Conservation (phyloP, 2,888 invertebrate genomes). For the Leptodirus hochenwartii region DNA sequence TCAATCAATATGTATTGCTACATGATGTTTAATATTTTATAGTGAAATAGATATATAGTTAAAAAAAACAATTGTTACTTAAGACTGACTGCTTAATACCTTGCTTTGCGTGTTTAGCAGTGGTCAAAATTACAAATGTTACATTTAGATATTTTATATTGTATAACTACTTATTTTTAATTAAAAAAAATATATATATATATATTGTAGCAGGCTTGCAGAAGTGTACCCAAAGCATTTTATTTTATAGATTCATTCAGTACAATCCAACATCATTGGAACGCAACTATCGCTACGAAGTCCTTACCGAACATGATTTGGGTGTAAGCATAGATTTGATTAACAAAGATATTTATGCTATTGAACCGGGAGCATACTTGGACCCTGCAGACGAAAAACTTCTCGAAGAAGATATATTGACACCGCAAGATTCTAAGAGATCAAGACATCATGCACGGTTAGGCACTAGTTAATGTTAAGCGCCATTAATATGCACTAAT, state of each 20-base stretch:
- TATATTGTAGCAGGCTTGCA: too few species aligned
- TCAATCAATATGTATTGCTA: too few species aligned
- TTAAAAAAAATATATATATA: background rate
- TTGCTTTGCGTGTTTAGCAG: too few species aligned
- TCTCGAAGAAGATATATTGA: conserved; percentile 84
- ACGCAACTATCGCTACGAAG: conserved; percentile 87
- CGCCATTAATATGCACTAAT: too few species aligned
- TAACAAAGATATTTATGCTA: conserved; percentile 82
- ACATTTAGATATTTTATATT: background rate
- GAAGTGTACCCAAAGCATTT: conserved; percentile 26
- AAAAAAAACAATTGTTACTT: too few species aligned
- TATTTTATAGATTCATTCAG: conserved; percentile 54
- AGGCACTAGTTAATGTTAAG: too few species aligned
- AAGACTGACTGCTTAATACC: background rate
- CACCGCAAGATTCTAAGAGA: conserved; percentile 73
- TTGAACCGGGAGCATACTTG: conserved; percentile 50
- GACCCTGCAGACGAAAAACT: conserved; percentile 90
- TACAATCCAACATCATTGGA: conserved; percentile 94
- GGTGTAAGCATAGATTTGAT: conserved; percentile 96
- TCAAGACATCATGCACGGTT: conserved; percentile 90
- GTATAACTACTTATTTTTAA: background rate
- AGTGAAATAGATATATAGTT: too few species aligned
- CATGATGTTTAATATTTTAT: too few species aligned
- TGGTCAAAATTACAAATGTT: too few species aligned
- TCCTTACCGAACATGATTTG: conserved; percentile 91